A percentile compares a stretch with the other conserved stretches of the same genome.
Evolutionary conservation across 2,888 invertebrate species (phyloP).

Genomic region (Thalpophila matura): DNA sequence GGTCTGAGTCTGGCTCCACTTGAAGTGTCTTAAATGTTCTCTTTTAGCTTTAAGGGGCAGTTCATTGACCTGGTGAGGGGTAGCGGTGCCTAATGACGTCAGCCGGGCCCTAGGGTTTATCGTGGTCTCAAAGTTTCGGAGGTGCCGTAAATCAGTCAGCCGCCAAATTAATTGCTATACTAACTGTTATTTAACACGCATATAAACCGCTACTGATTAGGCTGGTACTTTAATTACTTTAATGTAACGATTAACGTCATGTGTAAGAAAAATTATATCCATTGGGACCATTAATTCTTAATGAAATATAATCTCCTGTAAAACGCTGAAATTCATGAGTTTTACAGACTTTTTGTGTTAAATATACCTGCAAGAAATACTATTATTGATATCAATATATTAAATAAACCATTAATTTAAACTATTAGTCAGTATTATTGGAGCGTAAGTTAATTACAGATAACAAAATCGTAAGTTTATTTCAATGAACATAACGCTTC

Average conservation of each 20-base stretch:
- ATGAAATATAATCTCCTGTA: too few species aligned
- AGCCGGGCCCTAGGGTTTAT: conserved; percentile 34
- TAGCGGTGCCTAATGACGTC: conserved; percentile 38
- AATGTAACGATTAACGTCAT: conserved; percentile 10
- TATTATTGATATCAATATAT: neutral
- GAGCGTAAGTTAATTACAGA: conserved; percentile 5
- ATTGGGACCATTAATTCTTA: neutral
- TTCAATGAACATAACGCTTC: conserved; percentile 31
- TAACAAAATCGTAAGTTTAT: conserved; percentile 28
- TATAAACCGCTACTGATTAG: conserved; percentile 41
- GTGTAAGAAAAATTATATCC: conserved; percentile 9
- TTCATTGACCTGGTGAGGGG: conserved; percentile 25
- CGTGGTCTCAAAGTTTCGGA: conserved; percentile 51
- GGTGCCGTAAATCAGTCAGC: conserved; percentile 60
- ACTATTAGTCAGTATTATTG: neutral
- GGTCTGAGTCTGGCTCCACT: conserved; percentile 17
- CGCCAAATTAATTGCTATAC: conserved; percentile 55
- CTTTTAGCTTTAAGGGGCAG: conserved; percentile 13
- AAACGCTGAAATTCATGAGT: too few species aligned
- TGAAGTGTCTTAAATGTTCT: conserved; percentile 14
- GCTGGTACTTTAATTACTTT: conserved; percentile 31
- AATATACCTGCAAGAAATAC: neutral
- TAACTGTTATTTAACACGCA: conserved; percentile 60
- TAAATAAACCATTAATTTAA: neutral
- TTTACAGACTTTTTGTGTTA: too few species aligned